A percentile compares a stretch with the other conserved stretches of the same genome.
Evolutionary conservation across 2,797 vertebrate species (phyloP).

Genomic region (Bufotes viridis): DNA sequence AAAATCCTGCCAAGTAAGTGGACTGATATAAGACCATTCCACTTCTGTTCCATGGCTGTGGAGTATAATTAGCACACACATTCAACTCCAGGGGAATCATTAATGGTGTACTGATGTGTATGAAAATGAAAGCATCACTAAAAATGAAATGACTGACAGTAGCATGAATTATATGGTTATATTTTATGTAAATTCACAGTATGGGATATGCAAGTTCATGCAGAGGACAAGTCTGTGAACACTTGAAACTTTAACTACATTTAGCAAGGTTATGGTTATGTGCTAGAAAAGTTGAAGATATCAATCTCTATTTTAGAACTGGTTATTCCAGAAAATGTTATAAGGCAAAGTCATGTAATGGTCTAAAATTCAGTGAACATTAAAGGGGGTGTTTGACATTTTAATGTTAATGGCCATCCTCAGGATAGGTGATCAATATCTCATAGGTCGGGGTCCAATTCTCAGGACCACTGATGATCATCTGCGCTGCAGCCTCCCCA

Average conservation of each 20-base stretch:
- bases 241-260: background rate
- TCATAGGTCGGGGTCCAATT: too few species aligned
- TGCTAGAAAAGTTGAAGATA: background rate
- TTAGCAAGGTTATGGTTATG: background rate
- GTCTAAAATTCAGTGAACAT: too few species aligned
- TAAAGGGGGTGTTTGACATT: too few species aligned
- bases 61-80: slow-evolving; percentile 11
- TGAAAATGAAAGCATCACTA: background rate
- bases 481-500: too few species aligned
- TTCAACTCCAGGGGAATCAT: background rate
- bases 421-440: too few species aligned
- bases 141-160: background rate
- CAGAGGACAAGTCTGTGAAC: slow-evolving; percentile 14
- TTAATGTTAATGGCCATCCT: too few species aligned
- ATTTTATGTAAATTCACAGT: background rate
- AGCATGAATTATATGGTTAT: slow-evolving; percentile 3
- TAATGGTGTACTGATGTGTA: background rate
- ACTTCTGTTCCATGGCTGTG: background rate
- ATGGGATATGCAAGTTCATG: background rate
- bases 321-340: background rate
- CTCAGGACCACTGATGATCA: too few species aligned
- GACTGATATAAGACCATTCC: background rate
- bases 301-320: background rate
- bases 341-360: too few species aligned
- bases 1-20: background rate